Evolutionary conservation across 2,113 vertebrate species (phyloP).

Genomic region (Plestiodon gilberti): DNA sequence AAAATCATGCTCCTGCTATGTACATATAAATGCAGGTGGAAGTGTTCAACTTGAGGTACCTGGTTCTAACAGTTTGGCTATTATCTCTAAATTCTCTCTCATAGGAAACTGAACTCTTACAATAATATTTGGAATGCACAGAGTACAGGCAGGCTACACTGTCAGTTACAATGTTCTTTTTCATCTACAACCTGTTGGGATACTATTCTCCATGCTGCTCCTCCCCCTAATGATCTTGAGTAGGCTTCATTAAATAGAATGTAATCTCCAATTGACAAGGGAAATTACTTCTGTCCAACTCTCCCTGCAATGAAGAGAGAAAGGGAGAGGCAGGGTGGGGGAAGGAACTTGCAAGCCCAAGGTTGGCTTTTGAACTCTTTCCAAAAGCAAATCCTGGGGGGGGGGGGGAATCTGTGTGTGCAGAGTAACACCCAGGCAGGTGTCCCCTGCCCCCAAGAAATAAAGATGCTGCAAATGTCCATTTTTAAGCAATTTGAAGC

Average conservation of each 20-base stretch:
- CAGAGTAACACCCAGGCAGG: neutral
- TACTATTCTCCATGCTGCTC: neutral
- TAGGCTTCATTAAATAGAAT: neutral
- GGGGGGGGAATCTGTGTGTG: no score
- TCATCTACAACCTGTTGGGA: neutral
- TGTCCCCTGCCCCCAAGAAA: neutral
- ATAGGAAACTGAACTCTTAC: conserved; percentile 12
- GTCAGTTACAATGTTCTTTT: neutral
- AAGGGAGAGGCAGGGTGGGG: no score
- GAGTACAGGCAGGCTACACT: neutral
- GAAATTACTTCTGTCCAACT: no score
- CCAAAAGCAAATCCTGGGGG: no score
- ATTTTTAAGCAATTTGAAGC: neutral
- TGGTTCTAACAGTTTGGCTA: neutral
- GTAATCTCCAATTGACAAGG: no score
- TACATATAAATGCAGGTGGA: fast-evolving
- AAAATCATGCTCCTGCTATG: neutral
- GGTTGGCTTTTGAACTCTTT: no score
- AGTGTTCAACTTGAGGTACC: neutral
- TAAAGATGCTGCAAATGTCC: neutral
- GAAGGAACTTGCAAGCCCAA: no score
- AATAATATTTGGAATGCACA: neutral
- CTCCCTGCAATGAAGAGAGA: no score
- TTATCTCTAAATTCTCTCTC: neutral
- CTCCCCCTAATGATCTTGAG: neutral